Base-by-base conservation (phyloP, 2,113 vertebrate species). In the Lepisosteus oculatus region DNA sequence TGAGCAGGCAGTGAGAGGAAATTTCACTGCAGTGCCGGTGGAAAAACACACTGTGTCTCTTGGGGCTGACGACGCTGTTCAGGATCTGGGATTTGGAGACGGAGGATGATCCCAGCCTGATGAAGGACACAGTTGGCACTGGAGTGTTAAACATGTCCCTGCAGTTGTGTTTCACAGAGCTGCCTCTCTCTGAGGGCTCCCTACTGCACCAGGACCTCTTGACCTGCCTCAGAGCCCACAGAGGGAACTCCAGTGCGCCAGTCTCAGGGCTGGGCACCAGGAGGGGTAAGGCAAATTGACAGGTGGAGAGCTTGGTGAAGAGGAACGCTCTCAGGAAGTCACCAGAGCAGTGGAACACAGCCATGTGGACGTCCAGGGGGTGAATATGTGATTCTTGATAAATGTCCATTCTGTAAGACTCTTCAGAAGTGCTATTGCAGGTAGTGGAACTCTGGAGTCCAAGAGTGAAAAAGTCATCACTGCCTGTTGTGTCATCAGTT, bases 301-400 rank as follows among this genome's bases (percentile, higher is more conserved):
- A 78, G 12, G 61, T 55, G 6, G 69, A 72, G 42, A 78, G 73
- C 15, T 77, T 74, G 4, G 13, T 47, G 56, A 68, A 57, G 15
- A 76, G 43, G 29, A 57, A 47, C 15, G 72, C 57, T 8, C 14
- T 82, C 65, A 76, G 63, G 74, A 89, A 87, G 45, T 90, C 72
- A 67, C 90, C 78, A 1, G 88, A 75, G 0, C 87, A 90, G 8
- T 88, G 83, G 45, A 85, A 89, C 64, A 89, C 67, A 4, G 82
- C 85, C 83, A 89, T 87, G 66, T 85, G 81, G 61, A 85, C 74
- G 71, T 86, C 87, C 82, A 88, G 79, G n/a, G 84, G 86, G 59
- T 87, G 82, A 70, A 85, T 73, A 0, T 73, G 70, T 29, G 3
- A 8, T 45, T 71, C 44, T 5, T 59, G 8, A 15, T 1, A 42